Conservation (phyloP, 2,797 vertebrate species). For the Pangasius krempfi region DNA sequence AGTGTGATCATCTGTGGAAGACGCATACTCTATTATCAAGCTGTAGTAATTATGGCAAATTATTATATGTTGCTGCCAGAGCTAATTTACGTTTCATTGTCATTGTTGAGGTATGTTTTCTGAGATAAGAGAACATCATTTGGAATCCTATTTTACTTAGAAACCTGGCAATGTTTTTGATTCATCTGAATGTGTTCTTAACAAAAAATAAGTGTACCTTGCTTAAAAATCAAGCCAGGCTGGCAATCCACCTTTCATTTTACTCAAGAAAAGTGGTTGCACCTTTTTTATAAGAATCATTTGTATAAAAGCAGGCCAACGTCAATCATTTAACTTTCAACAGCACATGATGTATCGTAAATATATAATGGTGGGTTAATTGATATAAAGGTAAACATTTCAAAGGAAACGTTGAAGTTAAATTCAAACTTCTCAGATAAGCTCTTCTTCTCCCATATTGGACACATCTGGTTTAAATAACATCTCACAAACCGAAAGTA, state of each 20-base stretch:
- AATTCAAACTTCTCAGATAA: not conserved
- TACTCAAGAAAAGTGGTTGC: not conserved
- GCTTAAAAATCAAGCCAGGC: not conserved
- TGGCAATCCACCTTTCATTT: not conserved
- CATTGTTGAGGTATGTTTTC: constrained; percentile 33
- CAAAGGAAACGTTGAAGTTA: not conserved
- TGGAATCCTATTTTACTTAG: not conserved
- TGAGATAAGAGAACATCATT: constrained; percentile 32
- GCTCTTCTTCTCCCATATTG: not conserved
- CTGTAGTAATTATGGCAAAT: constrained; percentile 74
- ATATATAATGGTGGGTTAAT: not conserved
- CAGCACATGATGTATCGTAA: not conserved
- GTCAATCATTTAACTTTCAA: not conserved
- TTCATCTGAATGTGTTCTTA: not conserved
- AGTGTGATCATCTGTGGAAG: constrained; percentile 71
- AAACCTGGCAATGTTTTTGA: not conserved
- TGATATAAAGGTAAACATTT: not conserved
- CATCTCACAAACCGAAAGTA: constrained; percentile 35
- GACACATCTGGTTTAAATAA: constrained; percentile 56
- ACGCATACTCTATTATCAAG: constrained; percentile 67
- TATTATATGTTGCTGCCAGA: constrained; percentile 72
- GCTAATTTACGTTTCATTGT: constrained; percentile 45
- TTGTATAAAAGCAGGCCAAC: not conserved
- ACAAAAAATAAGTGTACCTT: not conserved
- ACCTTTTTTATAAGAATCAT: not conserved